Evolutionary conservation across 2,113 vertebrate species (phyloP).

Genomic region (Eidolon helvum): DNA sequence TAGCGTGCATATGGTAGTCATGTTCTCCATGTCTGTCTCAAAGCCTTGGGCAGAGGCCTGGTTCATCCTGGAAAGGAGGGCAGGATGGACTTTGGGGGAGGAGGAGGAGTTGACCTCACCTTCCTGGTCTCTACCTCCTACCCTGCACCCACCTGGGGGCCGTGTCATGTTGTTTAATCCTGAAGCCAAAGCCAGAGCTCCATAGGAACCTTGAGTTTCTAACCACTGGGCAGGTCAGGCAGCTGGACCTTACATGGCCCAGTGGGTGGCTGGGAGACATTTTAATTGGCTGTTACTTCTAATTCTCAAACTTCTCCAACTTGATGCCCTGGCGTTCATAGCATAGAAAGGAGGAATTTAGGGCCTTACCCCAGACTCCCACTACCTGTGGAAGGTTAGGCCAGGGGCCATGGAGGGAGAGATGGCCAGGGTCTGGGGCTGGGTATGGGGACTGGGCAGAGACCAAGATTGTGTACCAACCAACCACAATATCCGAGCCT

Average conservation of each 20-base stretch:
- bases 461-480: not conserved
- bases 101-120: not conserved
- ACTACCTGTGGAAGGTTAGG: not conserved
- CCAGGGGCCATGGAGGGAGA: not conserved
- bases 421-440: not conserved
- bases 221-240: constrained; percentile 13
- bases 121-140: not conserved
- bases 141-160: constrained; percentile 18
- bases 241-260: not conserved
- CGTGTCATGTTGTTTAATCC: not conserved
- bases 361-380: not conserved
- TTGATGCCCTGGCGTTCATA: not conserved
- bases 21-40: constrained; percentile 85
- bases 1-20: constrained; percentile 86
- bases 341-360: not conserved
- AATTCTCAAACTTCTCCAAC: not conserved
- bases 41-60: constrained; percentile 85
- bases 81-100: not conserved
- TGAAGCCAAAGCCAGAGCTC: not conserved
- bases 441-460: not conserved
- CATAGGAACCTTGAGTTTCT: not conserved
- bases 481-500: not conserved
- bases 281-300: not conserved
- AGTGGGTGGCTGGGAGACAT: not conserved
- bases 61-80: constrained; percentile 85